Percentiles rank a stretch among this genome's conserved stretches.
Conservation (phyloP, 2,797 vertebrate genomes). For the Antennarius maculatus region DNA sequence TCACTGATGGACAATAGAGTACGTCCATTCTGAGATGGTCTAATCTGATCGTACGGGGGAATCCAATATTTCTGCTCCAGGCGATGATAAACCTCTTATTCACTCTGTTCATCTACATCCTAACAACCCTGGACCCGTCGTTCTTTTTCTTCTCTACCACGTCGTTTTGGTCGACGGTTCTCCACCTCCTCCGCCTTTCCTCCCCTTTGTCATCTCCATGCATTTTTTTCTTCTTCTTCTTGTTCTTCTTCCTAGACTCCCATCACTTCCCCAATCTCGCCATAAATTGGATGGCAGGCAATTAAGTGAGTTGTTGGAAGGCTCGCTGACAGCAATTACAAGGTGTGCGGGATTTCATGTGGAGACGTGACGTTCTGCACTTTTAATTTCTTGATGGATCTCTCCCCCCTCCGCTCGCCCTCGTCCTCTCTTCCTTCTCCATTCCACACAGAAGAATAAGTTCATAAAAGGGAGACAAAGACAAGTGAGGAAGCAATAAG, state of each 20-base stretch:
- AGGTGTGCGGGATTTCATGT: slow-evolving; percentile 75
- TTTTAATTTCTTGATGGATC: slow-evolving; percentile 58
- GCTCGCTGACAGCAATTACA: slow-evolving; percentile 76
- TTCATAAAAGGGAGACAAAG: slow-evolving; percentile 31
- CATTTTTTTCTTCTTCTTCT: slow-evolving; percentile 1
- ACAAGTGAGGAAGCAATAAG: slow-evolving; percentile 10
- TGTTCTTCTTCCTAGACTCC: background rate
- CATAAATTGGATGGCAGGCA: slow-evolving; percentile 71
- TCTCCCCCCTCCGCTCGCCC: slow-evolving; percentile 26
- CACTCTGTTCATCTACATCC: slow-evolving; percentile 3
- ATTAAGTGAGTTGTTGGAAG: slow-evolving; percentile 74
- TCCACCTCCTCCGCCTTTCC: slow-evolving; percentile 26
- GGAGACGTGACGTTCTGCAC: slow-evolving; percentile 54
- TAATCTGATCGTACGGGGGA: background rate
- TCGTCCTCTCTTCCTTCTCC: background rate
- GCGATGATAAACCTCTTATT: slow-evolving; percentile 37
- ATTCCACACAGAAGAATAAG: slow-evolving; percentile 15
- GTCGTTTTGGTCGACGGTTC: slow-evolving; percentile 26
- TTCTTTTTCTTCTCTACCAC: slow-evolving; percentile 28
- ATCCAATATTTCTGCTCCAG: slow-evolving; percentile 24
- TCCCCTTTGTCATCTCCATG: slow-evolving; percentile 40
- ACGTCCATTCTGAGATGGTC: slow-evolving; percentile 26
- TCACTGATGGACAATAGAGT: slow-evolving; percentile 63
- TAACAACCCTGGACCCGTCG: slow-evolving; percentile 4
- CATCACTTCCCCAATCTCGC: slow-evolving; percentile 43